Evolutionary conservation across 2,888 invertebrate species (phyloP).

Genomic region (Lasioglossum figueresi): DNA sequence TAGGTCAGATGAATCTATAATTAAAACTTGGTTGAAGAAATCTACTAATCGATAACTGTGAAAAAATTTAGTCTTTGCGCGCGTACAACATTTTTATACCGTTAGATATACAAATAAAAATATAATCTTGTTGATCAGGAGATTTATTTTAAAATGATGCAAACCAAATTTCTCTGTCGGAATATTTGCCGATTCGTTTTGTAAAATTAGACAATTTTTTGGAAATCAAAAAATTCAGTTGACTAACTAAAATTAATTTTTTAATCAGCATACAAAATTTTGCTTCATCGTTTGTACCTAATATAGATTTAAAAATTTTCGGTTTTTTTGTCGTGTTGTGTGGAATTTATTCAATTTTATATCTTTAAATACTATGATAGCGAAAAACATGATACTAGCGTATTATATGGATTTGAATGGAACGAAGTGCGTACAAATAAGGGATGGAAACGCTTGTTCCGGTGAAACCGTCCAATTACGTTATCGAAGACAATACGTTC

Average conservation of each 20-base stretch:
- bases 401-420: not conserved
- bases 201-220: not conserved
- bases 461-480: not conserved
- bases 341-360: not conserved
- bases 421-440: not conserved
- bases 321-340: too few species aligned
- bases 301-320: not conserved
- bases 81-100: not conserved
- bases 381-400: not conserved
- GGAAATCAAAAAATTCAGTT: not conserved
- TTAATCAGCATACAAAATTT: not conserved
- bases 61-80: not conserved
- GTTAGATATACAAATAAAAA: not conserved
- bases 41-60: not conserved
- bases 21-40: not conserved
- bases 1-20: constrained; percentile 7
- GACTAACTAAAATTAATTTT: not conserved
- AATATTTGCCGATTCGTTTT: not conserved
- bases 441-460: not conserved
- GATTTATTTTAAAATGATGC: not conserved
- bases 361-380: not conserved
- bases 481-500: constrained; percentile 1
- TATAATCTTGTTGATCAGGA: not conserved
- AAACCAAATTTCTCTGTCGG: not conserved
- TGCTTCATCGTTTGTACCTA: not conserved